Percentiles rank a stretch among this genome's conserved stretches.
These are phyloP conservation scores for Nephrotoma flavescens DNA, from an alignment of 2,888 invertebrate genomes.

Conservation along the genomic window DNA sequence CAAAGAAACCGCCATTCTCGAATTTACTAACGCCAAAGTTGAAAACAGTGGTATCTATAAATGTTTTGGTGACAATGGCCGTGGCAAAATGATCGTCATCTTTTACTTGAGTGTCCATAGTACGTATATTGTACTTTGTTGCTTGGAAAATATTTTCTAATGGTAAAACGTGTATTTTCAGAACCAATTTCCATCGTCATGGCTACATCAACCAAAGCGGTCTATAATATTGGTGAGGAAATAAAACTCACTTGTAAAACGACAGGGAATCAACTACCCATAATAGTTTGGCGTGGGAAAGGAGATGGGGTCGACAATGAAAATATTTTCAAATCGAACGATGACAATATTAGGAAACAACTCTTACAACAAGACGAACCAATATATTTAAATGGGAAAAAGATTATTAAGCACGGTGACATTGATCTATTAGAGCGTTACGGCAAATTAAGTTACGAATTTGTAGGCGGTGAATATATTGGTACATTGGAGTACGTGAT, in stretches of 20 bases:
- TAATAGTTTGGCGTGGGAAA: neutral
- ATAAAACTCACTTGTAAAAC: neutral
- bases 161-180: neutral
- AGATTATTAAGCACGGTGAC: neutral
- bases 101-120: neutral
- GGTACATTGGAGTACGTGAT: neutral
- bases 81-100: neutral
- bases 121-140: neutral
- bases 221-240: neutral
- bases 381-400: neutral
- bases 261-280: neutral
- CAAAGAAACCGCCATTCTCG: neutral
- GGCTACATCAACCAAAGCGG: neutral
- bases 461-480: neutral
- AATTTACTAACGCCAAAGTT: neutral
- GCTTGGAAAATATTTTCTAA: neutral
- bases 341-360: neutral
- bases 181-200: neutral
- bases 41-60: neutral
- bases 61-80: neutral
- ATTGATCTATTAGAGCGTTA: neutral
- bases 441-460: neutral
- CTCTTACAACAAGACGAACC: neutral
- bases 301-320: neutral
- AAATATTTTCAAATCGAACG: neutral